Evolutionary conservation across 2,113 vertebrate species (phyloP).

Genomic region (Sebastes fasciatus): DNA sequence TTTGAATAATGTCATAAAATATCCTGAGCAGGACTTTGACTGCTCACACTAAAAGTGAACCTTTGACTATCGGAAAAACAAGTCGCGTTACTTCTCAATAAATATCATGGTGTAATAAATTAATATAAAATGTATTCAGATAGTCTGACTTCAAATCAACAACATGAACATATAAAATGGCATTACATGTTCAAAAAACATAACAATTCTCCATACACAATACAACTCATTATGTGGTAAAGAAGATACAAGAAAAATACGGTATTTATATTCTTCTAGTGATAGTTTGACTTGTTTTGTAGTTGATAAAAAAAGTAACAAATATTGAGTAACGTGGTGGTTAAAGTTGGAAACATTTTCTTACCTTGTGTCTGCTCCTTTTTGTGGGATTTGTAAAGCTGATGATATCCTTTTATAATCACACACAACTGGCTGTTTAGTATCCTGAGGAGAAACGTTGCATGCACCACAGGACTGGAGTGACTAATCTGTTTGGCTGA

Average conservation of each 20-base stretch:
- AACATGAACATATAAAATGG: too few species aligned
- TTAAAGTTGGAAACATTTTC: background rate
- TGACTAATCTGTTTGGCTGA: slow-evolving; percentile 24
- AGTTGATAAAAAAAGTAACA: background rate
- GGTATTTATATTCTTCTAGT: background rate
- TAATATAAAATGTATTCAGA: background rate
- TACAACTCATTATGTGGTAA: too few species aligned
- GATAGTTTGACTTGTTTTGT: background rate
- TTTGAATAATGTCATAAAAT: slow-evolving; percentile 61
- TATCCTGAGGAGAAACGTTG: slow-evolving; percentile 17
- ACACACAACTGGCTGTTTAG: background rate
- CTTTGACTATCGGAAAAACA: slow-evolving; percentile 5
- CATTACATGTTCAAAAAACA: too few species aligned
- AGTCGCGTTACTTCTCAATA: background rate
- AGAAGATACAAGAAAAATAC: background rate
- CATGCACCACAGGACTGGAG: slow-evolving; percentile 2
- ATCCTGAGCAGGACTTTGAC: slow-evolving; percentile 64
- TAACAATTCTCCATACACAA: too few species aligned
- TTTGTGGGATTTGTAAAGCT: background rate
- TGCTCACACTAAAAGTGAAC: background rate
- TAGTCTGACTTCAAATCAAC: too few species aligned
- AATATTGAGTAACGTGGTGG: background rate
- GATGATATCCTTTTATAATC: background rate
- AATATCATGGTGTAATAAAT: background rate
- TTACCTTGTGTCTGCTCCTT: slow-evolving; percentile 49